phyloP scores from a whole-genome alignment of 2,113 vertebrate species.

The Sula dactylatra region DNA sequence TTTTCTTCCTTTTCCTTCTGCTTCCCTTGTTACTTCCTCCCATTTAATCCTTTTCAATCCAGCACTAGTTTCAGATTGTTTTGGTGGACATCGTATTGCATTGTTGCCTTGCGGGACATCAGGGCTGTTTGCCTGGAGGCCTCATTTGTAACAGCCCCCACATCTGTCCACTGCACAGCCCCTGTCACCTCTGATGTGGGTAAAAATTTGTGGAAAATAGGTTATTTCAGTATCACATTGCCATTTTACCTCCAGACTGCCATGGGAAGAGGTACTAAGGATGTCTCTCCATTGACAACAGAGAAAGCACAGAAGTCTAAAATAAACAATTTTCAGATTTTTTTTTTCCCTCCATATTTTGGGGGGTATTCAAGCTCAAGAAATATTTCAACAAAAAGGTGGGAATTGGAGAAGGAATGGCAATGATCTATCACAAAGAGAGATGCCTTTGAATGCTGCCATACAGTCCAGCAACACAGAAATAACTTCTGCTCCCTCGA shows the following conservation, averaged over 20 bases:
- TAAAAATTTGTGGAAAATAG: not conserved
- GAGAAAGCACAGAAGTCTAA: not conserved
- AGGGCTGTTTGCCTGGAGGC: not conserved
- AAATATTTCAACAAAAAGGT: not conserved
- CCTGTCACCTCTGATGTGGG: not conserved
- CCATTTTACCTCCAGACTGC: not conserved
- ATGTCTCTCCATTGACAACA: not conserved
- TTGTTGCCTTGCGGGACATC: not conserved
- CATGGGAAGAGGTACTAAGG: not conserved
- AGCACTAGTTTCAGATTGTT: not conserved
- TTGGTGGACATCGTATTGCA: not conserved
- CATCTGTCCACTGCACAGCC: not conserved
- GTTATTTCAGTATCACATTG: not conserved
- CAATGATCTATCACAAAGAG: not conserved
- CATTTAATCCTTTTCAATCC: not conserved
- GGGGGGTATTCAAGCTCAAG: not conserved
- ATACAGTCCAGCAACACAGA: not conserved
- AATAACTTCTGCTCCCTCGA: not conserved
- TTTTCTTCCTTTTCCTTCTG: not conserved
- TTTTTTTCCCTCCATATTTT: not conserved
- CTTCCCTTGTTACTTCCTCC: not conserved
- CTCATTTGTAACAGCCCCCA: not conserved
- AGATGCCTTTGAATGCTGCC: not conserved
- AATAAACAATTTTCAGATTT: not conserved
- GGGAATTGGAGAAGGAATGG: not conserved